Evolutionary conservation across 64 coral and sea anemone species (phyloP), one percentile per base, ranked within the genome.

Genomic region (Porites australiensis): DNA sequence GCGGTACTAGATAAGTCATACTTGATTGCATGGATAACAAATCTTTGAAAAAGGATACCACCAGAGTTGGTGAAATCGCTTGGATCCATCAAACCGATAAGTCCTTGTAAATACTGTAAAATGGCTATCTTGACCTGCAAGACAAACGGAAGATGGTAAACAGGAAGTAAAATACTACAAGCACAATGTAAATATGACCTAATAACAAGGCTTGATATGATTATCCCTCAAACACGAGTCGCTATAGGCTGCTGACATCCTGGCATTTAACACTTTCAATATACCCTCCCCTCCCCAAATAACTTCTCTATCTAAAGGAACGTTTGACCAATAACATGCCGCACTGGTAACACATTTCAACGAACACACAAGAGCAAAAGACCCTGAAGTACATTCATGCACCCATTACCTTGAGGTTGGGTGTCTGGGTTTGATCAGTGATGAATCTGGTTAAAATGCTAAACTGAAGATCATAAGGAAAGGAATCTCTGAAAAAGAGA

Each of bases 61-160:
- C 94, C 94, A 88, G 97, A 98, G 62, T 98, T 98, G 21, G 94
- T 95, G 44, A 98, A 98, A 60, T 98, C 97, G 47, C 94, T 95
- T 14, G 97, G 87, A 82, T 98, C 97, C 97, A 98, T 98, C 6
- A 95, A 87, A 18, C 94, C 92, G 11, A 98, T 96, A 12, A 98
- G 90, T 9, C 97, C 97, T 86, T 98, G 97, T 6, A 98, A 75
- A 79, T 98, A 98, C 83, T 98, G 97, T 2, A 98, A 73, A 12
- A 98, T 92, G 45, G 97, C 97, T 72, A 98, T 95, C 45, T 96
- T 95, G 44, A 98, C 94, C 97, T 98, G 50, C 0, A 53, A 87
- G 1, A 89, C 16, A 83, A 77, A 46, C 45, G 64, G 44, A 21
- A 73, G 7, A 12, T 9, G 7, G 12, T 57, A 7, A 57, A 9